Conservation (phyloP, 2,797 vertebrate genomes). For the Sparus aurata region DNA sequence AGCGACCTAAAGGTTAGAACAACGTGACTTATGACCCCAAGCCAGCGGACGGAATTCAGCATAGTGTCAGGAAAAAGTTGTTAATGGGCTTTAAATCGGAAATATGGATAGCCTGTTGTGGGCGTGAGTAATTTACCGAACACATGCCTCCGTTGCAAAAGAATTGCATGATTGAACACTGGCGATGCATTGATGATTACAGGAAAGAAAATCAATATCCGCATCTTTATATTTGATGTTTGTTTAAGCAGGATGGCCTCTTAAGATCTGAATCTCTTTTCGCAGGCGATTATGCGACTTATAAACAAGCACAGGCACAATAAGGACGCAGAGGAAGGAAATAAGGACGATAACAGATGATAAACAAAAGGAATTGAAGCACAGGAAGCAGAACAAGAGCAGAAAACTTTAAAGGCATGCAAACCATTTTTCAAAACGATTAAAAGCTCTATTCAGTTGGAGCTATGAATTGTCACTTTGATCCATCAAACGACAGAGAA, state of each 20-base stretch:
- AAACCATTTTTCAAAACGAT: background rate
- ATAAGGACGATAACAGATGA: background rate
- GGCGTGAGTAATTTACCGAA: background rate
- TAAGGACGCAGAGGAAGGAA: background rate
- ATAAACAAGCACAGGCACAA: background rate
- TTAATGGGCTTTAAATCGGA: slow-evolving; percentile 2
- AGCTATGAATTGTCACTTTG: background rate
- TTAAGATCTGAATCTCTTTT: background rate
- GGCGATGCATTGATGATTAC: background rate
- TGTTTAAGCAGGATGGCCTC: background rate
- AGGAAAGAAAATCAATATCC: slow-evolving; percentile 7
- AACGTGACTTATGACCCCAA: slow-evolving; percentile 3
- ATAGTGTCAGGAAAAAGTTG: background rate
- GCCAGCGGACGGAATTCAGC: background rate
- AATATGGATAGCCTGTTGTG: background rate
- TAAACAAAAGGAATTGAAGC: background rate
- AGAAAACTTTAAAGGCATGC: background rate
- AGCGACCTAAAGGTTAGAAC: slow-evolving; percentile 11
- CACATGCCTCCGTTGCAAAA: background rate
- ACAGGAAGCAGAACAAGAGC: background rate
- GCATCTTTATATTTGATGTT: slow-evolving; percentile 17
- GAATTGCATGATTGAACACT: background rate
- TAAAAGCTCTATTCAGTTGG: background rate
- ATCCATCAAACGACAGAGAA: too few relatives aligned
- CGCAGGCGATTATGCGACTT: too few relatives aligned